A percentile compares a stretch with the other conserved stretches of the same genome.
These are phyloP conservation scores for Archivesica marissinica DNA, from an alignment of 1,140 invertebrate species.

Conservation along the genomic window DNA sequence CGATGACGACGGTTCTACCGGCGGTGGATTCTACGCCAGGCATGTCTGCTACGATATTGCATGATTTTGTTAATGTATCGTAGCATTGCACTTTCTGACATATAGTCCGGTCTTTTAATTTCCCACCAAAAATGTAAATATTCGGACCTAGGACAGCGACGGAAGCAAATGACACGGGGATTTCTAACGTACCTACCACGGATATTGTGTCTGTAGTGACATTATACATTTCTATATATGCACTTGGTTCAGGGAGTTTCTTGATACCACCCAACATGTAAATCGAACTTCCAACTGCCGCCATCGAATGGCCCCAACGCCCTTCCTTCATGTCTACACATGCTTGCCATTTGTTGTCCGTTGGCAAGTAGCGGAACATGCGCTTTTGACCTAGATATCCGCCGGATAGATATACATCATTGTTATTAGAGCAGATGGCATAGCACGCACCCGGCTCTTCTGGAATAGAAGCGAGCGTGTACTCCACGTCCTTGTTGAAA, in stretches of 20 bases:
- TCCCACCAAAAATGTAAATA: conserved; percentile 60
- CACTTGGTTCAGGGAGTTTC: conserved; percentile 12
- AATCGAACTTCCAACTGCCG: not conserved
- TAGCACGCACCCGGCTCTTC: conserved; percentile 57
- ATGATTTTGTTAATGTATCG: conserved; percentile 27
- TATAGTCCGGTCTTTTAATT: conserved; percentile 1
- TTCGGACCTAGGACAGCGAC: conserved; percentile 24
- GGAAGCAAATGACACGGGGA: conserved; percentile 56
- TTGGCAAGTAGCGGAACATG: conserved; percentile 7
- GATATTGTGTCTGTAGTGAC: not conserved
- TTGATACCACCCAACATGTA: conserved; percentile 52
- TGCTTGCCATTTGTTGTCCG: conserved; percentile 44
- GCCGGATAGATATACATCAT: conserved; percentile 57
- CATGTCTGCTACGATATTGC: conserved; percentile 33
- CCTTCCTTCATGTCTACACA: conserved; percentile 45
- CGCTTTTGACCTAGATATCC: conserved; percentile 44
- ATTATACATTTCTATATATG: conserved; percentile 40
- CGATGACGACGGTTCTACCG: conserved; percentile 31
- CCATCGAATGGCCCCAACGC: conserved; percentile 56
- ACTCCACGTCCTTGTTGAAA: conserved; percentile 37
- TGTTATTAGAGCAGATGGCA: conserved; percentile 26
- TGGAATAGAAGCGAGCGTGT: conserved; percentile 43
- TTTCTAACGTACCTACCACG: conserved; percentile 23
- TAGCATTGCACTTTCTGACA: conserved; percentile 53
- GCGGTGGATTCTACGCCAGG: conserved; percentile 17